Evolutionary conservation across 2,797 vertebrate genomes (phyloP), one percentile per base, ranked within the genome.

Genomic region (Eidolon dupreanum): DNA sequence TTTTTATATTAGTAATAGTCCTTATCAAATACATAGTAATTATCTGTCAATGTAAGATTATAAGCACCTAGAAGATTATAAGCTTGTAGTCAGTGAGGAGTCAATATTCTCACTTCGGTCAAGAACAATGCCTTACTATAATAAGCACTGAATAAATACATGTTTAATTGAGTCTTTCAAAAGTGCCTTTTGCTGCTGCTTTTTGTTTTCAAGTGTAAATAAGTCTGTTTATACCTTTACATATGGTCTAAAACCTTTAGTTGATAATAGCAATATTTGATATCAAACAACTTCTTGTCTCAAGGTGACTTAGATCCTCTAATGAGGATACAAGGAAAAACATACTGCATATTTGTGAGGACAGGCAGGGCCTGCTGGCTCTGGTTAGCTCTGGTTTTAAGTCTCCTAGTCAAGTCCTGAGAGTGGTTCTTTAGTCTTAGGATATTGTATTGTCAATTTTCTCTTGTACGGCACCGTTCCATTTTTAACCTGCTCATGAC

Each of bases 361-460:
- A 55, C 12, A 24, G 10, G n/a, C 26, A 31, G 65, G 43, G 28
- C 41, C 57, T 70, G 55, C 43, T 5, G 2, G 43, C 77, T 88
- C 88, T 28, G 33, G 46, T 41, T 65, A 28, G 57, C 57, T 92
- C 75, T 86, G 41, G 51, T 92, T 92, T 91, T 71, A 5, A 74
- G 59, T 77, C 73, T 75, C 49, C 31, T 28, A 6, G 4, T 66
- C 2, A 1, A 65, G 61, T 66, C 63, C 68, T 53, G 57, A 92
- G 77, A 51, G 31, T 38, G 55, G 31, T 4, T 77, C 75, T 22
- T 7, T 77, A 84, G 38, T 82, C 46, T 81, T 22, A 41, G 13
- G 79, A 36, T 61, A 36, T 73, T 95, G 93, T 57, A 84, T 95
- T 96, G 94, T 90, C 59, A 66, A 41, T 92, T 94, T 93, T 46